A percentile compares a stretch with the other conserved stretches of the same genome.
Conservation (phyloP, 2,888 invertebrate genomes). For the Achlya flavicornis region DNA sequence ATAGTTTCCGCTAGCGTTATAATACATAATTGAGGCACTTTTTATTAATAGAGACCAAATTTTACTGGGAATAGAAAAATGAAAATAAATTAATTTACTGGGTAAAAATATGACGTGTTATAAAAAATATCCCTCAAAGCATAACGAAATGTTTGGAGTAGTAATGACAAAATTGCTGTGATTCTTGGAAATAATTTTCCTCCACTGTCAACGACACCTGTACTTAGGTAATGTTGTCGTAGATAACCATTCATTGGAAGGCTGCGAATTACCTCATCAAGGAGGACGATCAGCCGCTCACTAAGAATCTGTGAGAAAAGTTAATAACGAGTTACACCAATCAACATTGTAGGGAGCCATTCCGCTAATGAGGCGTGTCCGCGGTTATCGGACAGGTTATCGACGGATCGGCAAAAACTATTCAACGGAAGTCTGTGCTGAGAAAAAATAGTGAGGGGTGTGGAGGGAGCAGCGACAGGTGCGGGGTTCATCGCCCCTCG, state of each 20-base stretch:
- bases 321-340: constrained; percentile 53
- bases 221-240: constrained; percentile 22
- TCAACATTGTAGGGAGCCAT: constrained; percentile 59
- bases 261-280: constrained; percentile 54
- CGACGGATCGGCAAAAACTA: constrained; percentile 73
- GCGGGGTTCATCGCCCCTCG: constrained; percentile 75
- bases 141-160: constrained; percentile 21
- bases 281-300: constrained; percentile 24
- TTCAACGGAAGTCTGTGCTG: constrained; percentile 73
- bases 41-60: not conserved
- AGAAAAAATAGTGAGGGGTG: constrained; percentile 74
- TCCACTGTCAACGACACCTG: constrained; percentile 57
- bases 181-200: constrained; percentile 44
- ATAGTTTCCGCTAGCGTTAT: not conserved
- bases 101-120: too few relatives aligned
- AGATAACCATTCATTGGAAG: constrained; percentile 51
- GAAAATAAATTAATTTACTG: not conserved
- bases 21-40: not conserved
- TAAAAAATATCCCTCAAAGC: constrained; percentile 11
- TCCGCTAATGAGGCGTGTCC: constrained; percentile 78
- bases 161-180: constrained; percentile 30
- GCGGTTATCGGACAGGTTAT: constrained; percentile 75
- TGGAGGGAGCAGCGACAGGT: constrained; percentile 69
- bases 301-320: constrained; percentile 42
- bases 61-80: not conserved